These are phyloP conservation scores for Andrena praecox DNA, from an alignment of 2,888 invertebrate genomes.

Conservation along the genomic window DNA sequence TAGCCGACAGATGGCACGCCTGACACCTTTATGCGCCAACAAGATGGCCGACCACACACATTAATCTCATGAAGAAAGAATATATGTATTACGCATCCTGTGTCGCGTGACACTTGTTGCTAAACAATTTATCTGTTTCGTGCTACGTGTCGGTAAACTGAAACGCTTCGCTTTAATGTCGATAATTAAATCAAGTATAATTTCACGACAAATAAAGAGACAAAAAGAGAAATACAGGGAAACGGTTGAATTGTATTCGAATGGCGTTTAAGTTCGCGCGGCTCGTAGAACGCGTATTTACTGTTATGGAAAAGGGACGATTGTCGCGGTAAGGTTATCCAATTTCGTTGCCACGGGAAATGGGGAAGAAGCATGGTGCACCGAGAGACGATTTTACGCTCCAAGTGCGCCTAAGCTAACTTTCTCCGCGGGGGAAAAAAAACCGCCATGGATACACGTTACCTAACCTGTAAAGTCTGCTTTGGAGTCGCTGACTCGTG, in stretches of 20 bases:
- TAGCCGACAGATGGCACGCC: conserved; percentile 47
- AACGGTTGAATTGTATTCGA: not conserved
- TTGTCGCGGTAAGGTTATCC: conserved; percentile 19
- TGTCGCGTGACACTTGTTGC: conserved; percentile 70
- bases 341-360: conserved; percentile 38
- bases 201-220: not conserved
- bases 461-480: conserved; percentile 71
- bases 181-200: not conserved
- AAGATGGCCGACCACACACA: conserved; percentile 44
- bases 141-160: not conserved
- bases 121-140: conserved; percentile 21
- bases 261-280: not conserved
- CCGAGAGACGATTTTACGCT: conserved; percentile 75
- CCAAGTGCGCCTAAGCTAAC: conserved; percentile 75
- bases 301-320: not conserved
- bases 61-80: conserved; percentile 36
- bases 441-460: conserved; percentile 67
- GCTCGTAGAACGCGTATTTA: not conserved
- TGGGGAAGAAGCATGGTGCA: conserved; percentile 33
- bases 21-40: conserved; percentile 18
- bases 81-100: conserved; percentile 6
- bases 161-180: not conserved
- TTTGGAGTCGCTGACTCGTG: conserved; percentile 63
- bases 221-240: too few relatives aligned
- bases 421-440: conserved; percentile 75